These are phyloP conservation scores for Drosophila glabriapex DNA, from an alignment of 2,888 invertebrate species.

Conservation along the genomic window DNA sequence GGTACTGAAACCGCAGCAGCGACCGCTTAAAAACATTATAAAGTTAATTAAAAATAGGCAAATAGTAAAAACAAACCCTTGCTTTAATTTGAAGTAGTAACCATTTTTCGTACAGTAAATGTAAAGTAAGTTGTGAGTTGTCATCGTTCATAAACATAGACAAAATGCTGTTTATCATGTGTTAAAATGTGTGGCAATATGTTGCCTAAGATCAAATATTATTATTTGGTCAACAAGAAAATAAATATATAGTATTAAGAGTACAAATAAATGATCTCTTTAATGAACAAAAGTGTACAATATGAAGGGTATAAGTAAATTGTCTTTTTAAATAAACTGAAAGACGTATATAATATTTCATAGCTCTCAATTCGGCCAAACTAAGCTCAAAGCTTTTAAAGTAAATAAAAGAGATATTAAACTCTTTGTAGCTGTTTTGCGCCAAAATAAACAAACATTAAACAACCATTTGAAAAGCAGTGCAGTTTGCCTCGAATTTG, in stretches of 20 bases:
- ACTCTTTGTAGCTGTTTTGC: not conserved
- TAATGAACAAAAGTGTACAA: not conserved
- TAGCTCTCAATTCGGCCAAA: not conserved
- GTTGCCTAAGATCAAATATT: not conserved
- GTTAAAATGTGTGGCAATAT: not conserved
- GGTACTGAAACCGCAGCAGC: too few relatives aligned
- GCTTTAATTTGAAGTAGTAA: not conserved
- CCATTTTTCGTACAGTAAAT: not conserved
- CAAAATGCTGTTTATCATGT: too few relatives aligned
- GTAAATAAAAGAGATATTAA: not conserved
- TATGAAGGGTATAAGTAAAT: not conserved
- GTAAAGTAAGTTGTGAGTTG: too few relatives aligned
- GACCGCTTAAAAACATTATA: too few relatives aligned
- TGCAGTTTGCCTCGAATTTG: not conserved
- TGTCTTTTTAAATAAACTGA: not conserved
- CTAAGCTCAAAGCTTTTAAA: not conserved
- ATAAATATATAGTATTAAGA: not conserved
- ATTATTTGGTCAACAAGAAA: not conserved
- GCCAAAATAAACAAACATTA: conserved; percentile 5
- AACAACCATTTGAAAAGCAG: conserved; percentile 9
- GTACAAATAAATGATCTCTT: not conserved
- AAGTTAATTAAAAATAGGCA: too few relatives aligned
- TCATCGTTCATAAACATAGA: too few relatives aligned
- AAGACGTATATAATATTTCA: not conserved
- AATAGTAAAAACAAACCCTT: too few relatives aligned